phyloP scores from a whole-genome alignment of 2,797 vertebrate species.

The Rhabdophis nuchalis region DNA sequence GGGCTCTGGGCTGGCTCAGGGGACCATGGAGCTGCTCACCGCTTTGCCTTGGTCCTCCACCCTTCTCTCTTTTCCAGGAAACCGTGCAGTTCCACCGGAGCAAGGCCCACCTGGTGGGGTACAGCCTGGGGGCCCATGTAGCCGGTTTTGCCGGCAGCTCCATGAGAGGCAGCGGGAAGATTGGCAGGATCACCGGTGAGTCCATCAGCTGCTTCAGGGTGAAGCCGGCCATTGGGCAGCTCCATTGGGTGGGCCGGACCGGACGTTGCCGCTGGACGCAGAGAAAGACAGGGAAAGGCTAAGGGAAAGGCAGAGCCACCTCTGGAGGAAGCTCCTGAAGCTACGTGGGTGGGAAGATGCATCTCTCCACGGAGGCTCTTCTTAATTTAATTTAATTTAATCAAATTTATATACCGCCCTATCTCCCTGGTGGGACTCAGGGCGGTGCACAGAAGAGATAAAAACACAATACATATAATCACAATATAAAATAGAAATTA shows the following conservation, averaged over 20 bases:
- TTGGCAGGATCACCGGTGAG: conserved; percentile 91
- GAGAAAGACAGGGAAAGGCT: no score
- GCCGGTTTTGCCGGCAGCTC: conserved; percentile 90
- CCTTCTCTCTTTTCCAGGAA: conserved; percentile 71
- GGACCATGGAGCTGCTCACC: neutral
- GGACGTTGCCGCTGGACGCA: neutral
- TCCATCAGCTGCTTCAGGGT: neutral
- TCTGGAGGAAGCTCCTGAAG: neutral
- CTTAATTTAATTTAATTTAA: no score
- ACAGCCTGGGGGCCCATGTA: conserved; percentile 94
- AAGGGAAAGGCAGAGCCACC: neutral
- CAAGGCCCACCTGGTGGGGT: conserved; percentile 88
- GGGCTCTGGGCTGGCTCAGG: neutral
- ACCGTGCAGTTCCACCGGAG: conserved; percentile 72
- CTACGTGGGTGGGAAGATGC: neutral
- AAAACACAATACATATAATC: no score
- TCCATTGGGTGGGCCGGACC: neutral
- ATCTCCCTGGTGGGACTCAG: no score
- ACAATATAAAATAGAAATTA: no score
- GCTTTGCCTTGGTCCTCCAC: neutral
- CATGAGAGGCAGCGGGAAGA: conserved; percentile 75
- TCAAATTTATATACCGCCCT: no score
- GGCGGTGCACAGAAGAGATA: no score
- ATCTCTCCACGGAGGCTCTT: neutral
- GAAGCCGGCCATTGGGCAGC: neutral